Conservation (phyloP, 2,888 invertebrate species). For the Zygothrica quintamaculata region DNA sequence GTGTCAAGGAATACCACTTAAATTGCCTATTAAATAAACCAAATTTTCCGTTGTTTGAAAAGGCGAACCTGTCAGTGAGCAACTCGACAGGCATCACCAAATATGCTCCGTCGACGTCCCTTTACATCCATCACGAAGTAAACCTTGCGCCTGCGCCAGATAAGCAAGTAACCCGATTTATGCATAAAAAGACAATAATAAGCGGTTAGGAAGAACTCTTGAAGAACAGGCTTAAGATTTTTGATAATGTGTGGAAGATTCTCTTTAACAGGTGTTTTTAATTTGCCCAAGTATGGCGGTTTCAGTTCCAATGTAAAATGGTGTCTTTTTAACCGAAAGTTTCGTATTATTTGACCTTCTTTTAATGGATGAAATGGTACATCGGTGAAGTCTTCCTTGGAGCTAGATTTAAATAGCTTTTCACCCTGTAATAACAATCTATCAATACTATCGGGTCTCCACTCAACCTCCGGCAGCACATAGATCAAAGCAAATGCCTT, state of each 20-base stretch:
- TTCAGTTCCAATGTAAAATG: conserved; percentile 74
- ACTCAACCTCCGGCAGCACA: conserved; percentile 78
- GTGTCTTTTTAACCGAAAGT: conserved; percentile 72
- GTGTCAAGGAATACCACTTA: conserved; percentile 67
- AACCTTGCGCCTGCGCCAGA: conserved; percentile 75
- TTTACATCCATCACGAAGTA: conserved; percentile 81
- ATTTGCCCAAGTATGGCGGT: conserved; percentile 34
- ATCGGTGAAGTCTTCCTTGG: conserved; percentile 21
- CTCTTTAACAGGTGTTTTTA: conserved; percentile 1
- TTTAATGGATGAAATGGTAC: conserved; percentile 40
- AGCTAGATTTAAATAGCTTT: conserved; percentile 40
- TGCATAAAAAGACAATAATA: conserved; percentile 73
- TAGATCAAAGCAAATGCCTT: conserved; percentile 81
- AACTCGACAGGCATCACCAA: conserved; percentile 56
- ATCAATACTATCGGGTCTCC: conserved; percentile 75
- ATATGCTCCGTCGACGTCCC: conserved; percentile 59
- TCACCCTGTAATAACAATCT: conserved; percentile 74
- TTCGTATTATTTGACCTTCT: conserved; percentile 55
- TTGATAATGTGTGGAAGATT: conserved; percentile 40
- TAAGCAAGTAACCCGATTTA: conserved; percentile 64
- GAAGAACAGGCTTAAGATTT: conserved; percentile 44
- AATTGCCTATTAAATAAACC: conserved; percentile 61
- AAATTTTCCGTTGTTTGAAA: conserved; percentile 70
- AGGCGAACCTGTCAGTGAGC: conserved; percentile 76
- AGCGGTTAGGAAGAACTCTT: conserved; percentile 69